Conservation (phyloP, 1,140 invertebrate species). For the Chymomyza costata region DNA sequence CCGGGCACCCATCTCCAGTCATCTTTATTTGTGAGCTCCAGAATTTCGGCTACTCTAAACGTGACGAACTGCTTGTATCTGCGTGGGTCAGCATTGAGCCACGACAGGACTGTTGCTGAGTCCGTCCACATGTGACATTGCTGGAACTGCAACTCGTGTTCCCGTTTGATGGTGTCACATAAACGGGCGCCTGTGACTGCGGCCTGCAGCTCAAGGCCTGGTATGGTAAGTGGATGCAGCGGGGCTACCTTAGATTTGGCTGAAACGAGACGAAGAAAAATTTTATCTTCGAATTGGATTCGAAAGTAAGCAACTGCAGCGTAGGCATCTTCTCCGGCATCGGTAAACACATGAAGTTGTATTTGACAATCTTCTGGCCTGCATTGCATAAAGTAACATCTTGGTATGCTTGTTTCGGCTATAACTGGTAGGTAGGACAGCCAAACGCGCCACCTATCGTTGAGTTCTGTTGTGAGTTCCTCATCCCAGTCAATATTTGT, state of each 20-base stretch:
- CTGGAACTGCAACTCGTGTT: background rate
- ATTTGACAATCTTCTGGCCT: constrained; percentile 7
- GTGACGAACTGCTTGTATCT: too few relatives aligned
- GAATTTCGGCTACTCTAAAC: constrained; percentile 41
- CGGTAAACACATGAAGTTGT: constrained; percentile 19
- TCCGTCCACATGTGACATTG: constrained; percentile 30
- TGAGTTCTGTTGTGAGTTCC: background rate
- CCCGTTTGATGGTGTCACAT: background rate
- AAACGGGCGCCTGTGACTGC: constrained; percentile 32
- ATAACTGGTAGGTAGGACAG: constrained; percentile 4
- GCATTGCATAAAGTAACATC: too few relatives aligned
- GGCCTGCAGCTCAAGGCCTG: constrained; percentile 74
- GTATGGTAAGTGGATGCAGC: constrained; percentile 29
- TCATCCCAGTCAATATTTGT: constrained; percentile 44
- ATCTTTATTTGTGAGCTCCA: constrained; percentile 22
- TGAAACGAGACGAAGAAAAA: constrained; percentile 8
- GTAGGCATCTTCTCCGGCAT: constrained; percentile 21
- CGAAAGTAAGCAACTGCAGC: too few relatives aligned
- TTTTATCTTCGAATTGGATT: constrained; percentile 3
- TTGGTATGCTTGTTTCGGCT: background rate
- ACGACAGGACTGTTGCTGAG: constrained; percentile 42
- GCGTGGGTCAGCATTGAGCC: too few relatives aligned
- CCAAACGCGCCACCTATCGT: constrained; percentile 9
- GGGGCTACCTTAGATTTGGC: constrained; percentile 64
- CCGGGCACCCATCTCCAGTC: constrained; percentile 18